Percentiles rank a stretch among this genome's conserved stretches.
These are phyloP conservation scores for Heliopora coerulea DNA, from an alignment of 92 coral and sea anemone genomes.

Conservation along the genomic window DNA sequence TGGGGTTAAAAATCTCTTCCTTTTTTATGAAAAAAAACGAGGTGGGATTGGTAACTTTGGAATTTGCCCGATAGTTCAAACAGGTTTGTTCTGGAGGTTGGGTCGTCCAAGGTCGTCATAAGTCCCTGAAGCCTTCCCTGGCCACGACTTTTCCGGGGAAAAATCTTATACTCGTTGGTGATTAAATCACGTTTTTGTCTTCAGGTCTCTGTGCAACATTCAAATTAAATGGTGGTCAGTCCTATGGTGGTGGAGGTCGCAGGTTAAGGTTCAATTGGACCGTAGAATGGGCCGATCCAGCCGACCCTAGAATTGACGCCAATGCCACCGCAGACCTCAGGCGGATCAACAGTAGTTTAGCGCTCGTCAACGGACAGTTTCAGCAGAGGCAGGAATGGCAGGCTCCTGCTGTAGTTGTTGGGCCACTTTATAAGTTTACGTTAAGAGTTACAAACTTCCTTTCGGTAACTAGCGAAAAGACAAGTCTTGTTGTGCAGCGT, in stretches of 20 bases:
- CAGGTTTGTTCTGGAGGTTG: too few species aligned
- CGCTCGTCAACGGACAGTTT: conserved; percentile 1
- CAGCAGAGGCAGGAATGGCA: not conserved
- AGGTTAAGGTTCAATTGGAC: conserved; percentile 50
- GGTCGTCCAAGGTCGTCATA: too few species aligned
- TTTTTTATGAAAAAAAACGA: too few species aligned
- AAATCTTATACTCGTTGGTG: too few species aligned
- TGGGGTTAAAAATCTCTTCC: too few species aligned
- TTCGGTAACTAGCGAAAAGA: conserved; percentile 41
- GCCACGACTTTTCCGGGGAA: too few species aligned
- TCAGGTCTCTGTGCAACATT: conserved; percentile 58
- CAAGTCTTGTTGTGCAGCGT: conserved; percentile 48
- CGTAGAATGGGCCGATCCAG: conserved; percentile 51
- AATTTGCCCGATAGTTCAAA: too few species aligned
- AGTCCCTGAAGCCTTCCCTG: too few species aligned
- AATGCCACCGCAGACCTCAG: conserved; percentile 46
- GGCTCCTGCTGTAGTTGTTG: conserved; percentile 31
- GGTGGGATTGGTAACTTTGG: too few species aligned
- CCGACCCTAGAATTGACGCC: conserved; percentile 26
- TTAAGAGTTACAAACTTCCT: conserved; percentile 66
- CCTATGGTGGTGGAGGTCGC: conserved; percentile 72
- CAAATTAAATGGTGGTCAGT: conserved; percentile 48
- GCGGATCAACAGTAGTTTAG: conserved; percentile 22
- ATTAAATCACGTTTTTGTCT: not conserved
- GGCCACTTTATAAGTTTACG: conserved; percentile 55